phyloP scores from a whole-genome alignment of 1,140 invertebrate genomes.

The Mycetomoellerius zeteki region DNA sequence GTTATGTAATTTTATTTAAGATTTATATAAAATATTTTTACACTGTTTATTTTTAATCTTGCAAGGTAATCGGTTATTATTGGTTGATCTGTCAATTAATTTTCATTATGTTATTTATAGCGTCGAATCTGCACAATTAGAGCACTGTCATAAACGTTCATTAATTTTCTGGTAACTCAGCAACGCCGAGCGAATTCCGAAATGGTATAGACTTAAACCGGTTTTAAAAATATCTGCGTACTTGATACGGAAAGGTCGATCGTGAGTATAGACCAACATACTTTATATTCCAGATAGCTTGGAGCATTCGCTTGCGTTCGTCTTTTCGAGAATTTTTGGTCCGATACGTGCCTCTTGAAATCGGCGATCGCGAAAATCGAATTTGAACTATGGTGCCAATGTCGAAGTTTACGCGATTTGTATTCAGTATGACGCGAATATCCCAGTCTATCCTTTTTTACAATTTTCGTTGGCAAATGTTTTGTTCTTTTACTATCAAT shows the following conservation, averaged over 20 bases:
- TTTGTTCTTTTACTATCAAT: background rate
- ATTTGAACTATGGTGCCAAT: constrained; percentile 25
- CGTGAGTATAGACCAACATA: constrained; percentile 11
- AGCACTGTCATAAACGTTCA: constrained; percentile 60
- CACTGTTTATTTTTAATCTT: constrained; percentile 17
- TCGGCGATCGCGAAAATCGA: constrained; percentile 38
- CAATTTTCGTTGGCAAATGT: background rate
- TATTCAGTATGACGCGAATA: constrained; percentile 13
- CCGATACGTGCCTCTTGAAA: constrained; percentile 33
- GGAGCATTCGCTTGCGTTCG: constrained; percentile 10
- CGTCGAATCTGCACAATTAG: constrained; percentile 27
- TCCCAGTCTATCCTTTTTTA: background rate
- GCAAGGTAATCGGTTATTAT: background rate
- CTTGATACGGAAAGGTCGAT: constrained; percentile 51
- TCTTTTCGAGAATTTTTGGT: background rate
- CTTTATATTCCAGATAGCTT: constrained; percentile 40
- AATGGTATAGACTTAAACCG: constrained; percentile 49
- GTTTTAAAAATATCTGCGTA: constrained; percentile 48
- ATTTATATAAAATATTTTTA: background rate
- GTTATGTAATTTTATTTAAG: background rate
- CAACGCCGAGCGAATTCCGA: background rate
- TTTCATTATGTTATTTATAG: constrained; percentile 55
- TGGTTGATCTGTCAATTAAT: constrained; percentile 41
- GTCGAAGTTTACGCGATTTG: constrained; percentile 17
- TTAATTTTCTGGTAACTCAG: constrained; percentile 27